Conservation (phyloP, 2,888 invertebrate genomes). For the Drosophila merina region DNA sequence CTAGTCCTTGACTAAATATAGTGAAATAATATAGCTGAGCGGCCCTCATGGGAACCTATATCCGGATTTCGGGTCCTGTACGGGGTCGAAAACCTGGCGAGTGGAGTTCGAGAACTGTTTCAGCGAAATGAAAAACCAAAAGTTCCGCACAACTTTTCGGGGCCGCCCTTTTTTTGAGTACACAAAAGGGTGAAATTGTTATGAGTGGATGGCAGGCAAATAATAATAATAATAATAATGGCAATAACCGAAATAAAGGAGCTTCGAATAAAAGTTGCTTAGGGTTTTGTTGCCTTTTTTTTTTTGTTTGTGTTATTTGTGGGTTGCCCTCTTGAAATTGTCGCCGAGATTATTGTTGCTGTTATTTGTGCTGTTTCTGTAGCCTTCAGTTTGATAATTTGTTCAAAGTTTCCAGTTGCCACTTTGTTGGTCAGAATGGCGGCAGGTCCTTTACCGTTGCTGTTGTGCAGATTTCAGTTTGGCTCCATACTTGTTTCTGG, state of each 20-base stretch:
- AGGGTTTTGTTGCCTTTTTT: conserved; percentile 45
- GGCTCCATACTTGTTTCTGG: conserved; percentile 13
- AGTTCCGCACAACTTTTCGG: conserved; percentile 50
- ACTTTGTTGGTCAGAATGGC: conserved; percentile 32
- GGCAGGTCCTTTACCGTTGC: conserved; percentile 14
- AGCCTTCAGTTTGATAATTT: conserved; percentile 67
- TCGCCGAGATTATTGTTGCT: conserved; percentile 58
- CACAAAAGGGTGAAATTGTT: conserved; percentile 54
- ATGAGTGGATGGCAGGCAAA: conserved; percentile 62
- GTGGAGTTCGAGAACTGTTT: conserved; percentile 27
- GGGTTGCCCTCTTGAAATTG: conserved; percentile 50
- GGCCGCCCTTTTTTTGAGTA: not conserved
- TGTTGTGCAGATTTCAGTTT: conserved; percentile 23
- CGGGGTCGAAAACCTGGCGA: conserved; percentile 34
- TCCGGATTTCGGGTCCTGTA: conserved; percentile 10
- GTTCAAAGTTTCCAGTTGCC: conserved; percentile 58
- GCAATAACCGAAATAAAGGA: conserved; percentile 60
- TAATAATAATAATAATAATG: conserved; percentile 63
- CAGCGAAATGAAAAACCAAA: conserved; percentile 36
- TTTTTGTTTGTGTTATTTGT: not conserved
- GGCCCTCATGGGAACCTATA: conserved; percentile 1
- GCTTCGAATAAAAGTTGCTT: conserved; percentile 55
- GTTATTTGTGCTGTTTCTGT: conserved; percentile 42
- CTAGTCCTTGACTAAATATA: conserved; percentile 2
- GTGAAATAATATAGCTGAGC: not conserved